Conservation (phyloP, 2,113 vertebrate species). For the Phylloscopus whistleri region DNA sequence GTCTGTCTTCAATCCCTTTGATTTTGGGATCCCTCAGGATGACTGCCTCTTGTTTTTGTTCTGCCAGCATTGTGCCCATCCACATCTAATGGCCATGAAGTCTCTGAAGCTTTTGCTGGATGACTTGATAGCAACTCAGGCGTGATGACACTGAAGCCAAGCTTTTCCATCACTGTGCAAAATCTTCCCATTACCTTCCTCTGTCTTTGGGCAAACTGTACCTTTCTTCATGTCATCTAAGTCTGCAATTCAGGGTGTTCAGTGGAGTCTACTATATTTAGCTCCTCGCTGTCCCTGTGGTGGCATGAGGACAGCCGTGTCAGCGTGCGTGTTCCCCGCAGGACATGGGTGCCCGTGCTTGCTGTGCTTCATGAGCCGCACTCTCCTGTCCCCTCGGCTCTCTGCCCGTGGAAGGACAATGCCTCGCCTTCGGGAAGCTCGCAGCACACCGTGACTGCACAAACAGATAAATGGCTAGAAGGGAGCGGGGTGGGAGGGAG, state of each 20-base stretch:
- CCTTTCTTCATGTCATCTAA: neutral
- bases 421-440: neutral
- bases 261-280: neutral
- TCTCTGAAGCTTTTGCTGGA: neutral
- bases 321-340: fast-evolving
- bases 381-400: neutral
- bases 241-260: neutral
- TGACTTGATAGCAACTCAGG: neutral
- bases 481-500: neutral
- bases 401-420: neutral
- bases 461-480: neutral
- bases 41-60: neutral
- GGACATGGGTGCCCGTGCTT: neutral
- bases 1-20: neutral
- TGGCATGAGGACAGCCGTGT: neutral
- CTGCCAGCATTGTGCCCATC: neutral
- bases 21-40: neutral
- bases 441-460: neutral
- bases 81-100: neutral
- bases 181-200: neutral
- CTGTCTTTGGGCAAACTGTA: neutral
- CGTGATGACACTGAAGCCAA: fast-evolving
- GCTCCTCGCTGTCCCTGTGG: neutral
- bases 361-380: neutral
- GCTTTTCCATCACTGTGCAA: neutral